Base-by-base conservation (phyloP, 1,140 invertebrate species). In the Centruroides sculpturatus region DNA sequence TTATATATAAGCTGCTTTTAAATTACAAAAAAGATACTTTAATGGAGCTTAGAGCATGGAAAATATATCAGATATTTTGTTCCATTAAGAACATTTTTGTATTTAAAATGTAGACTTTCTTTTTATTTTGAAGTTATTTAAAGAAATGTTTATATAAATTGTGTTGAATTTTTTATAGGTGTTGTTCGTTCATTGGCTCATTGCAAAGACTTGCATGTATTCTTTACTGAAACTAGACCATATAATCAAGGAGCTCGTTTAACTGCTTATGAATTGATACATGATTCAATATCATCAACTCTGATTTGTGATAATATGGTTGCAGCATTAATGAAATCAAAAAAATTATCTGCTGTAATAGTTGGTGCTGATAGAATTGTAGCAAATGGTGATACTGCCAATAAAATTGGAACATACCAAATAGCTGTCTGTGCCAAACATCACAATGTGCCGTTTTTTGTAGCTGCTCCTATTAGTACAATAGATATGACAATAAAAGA, bases 321-420 rank as follows among this genome's bases (percentile, higher is more conserved):
- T 2, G 87, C 90, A 46, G 84, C 86, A 13, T 75, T 96, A 11
- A 90, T 99, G 86, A 82, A 85, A 68, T 78, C 80, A 11, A 67
- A 73, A 56, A 67, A 71, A 35, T 71, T 83, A 46, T 71, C 77
- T 57, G 79, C 79, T 7, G 74, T 82, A 34, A 67, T 81, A n/a
- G 80, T 78, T 5, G 76, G 78, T n/a, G 69, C 75, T 35, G 71
- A 77, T 64, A 80, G 92, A 71, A 88, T 96, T 36, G 91, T 87
- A 12, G 81, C 83, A 3, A 99, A 99, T 77, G 96, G 96, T 3
- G 96, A 99, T 73, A 98, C 95, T 3, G 96, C 95, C 1, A 99
- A 99, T 73, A 99, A 99, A 83, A 96, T 99, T 72, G 96, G 96
- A 65, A 99, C 96, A 23, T 99, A 97, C 74, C 90, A 93, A 70